phyloP scores from a whole-genome alignment of 2,888 invertebrate genomes.

The Homarus gammarus region DNA sequence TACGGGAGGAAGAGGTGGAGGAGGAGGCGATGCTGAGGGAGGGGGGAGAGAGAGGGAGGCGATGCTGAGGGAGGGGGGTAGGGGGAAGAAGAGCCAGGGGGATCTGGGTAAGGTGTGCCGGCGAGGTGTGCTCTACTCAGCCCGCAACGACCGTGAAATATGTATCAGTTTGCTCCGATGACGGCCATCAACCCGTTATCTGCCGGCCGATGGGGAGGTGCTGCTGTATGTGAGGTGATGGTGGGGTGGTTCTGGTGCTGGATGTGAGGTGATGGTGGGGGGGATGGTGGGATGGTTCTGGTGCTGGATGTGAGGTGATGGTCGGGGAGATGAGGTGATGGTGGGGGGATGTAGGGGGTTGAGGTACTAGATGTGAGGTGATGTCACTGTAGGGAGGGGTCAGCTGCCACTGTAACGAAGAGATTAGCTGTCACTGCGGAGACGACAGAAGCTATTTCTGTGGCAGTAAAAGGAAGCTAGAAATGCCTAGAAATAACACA shows the following conservation, averaged over 20 bases:
- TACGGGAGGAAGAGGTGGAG: no score
- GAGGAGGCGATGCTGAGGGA: no score
- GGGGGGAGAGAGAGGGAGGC: no score
- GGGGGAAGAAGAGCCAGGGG: not conserved
- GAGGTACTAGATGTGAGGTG: no score
- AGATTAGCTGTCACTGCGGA: no score
- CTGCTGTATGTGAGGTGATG: not conserved
- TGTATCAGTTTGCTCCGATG: slow-evolving; percentile 29
- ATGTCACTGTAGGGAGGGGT: no score
- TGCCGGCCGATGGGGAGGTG: not conserved
- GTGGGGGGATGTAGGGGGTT: not conserved
- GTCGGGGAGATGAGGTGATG: no score
- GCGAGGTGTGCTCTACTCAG: not conserved
- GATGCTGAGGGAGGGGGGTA: not conserved
- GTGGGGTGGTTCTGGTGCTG: slow-evolving; percentile 10
- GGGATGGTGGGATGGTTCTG: not conserved
- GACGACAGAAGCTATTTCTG: no score
- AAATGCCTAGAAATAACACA: no score
- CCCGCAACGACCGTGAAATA: slow-evolving; percentile 25
- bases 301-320: not conserved
- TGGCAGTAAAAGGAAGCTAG: no score
- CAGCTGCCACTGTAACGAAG: no score
- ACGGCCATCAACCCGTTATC: slow-evolving; percentile 13
- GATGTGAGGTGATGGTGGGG: not conserved
- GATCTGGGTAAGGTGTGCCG: not conserved